phyloP scores from a whole-genome alignment of 2,797 vertebrate genomes.

The Netta rufina region DNA sequence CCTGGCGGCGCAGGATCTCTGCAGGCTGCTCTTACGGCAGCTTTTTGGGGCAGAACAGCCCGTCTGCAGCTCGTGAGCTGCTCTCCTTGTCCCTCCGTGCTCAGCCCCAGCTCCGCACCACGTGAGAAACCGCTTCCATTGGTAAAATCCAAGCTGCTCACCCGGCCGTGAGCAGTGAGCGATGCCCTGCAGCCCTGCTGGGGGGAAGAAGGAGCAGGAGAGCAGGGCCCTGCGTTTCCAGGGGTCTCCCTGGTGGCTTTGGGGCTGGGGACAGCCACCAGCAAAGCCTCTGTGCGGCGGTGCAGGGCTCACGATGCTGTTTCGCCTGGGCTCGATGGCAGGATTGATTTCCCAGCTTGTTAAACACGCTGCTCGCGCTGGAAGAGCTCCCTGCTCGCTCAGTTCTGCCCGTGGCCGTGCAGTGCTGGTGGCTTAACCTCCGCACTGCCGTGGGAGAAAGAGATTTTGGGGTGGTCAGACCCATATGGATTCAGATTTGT shows the following conservation, averaged over 20 bases:
- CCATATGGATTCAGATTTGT: neutral
- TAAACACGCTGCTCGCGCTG: neutral
- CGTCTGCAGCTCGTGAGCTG: no score
- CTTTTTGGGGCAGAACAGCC: no score
- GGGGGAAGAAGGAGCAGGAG: neutral
- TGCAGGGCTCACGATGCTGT: accelerated
- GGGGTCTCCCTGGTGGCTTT: neutral
- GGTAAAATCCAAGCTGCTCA: neutral
- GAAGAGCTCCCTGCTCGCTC: neutral
- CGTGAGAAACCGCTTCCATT: neutral
- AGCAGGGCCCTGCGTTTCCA: neutral
- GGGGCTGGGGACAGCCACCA: neutral
- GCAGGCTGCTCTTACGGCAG: neutral
- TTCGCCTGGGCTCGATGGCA: neutral
- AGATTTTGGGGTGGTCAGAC: neutral
- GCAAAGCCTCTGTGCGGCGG: neutral
- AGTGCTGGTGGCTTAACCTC: accelerated
- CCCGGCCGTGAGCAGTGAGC: neutral
- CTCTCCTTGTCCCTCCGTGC: no score
- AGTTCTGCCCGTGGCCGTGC: accelerated
- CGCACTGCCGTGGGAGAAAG: accelerated
- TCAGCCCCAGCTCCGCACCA: accelerated
- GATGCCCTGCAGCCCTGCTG: neutral
- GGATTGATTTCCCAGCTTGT: neutral
- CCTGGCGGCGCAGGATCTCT: neutral